These are phyloP conservation scores for Balaenoptera acutorostrata DNA, from an alignment of 2,113 vertebrate species.

Conservation along the genomic window DNA sequence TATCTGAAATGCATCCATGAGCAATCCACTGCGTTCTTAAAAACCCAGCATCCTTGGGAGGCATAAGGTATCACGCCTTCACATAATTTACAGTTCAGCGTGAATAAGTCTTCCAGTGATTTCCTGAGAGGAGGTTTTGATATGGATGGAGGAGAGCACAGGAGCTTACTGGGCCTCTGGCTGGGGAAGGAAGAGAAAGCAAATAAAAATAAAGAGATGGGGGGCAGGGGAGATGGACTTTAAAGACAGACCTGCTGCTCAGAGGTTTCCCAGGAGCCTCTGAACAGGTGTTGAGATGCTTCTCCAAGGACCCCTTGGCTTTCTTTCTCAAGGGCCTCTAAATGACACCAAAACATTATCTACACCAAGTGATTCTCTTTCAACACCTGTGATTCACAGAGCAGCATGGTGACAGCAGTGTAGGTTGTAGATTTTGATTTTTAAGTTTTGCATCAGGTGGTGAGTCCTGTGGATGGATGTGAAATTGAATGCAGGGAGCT, in stretches of 20 bases:
- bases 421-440: background rate
- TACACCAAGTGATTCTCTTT: background rate
- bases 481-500: accelerated
- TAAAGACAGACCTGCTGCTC: too few relatives aligned
- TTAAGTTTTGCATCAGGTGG: accelerated
- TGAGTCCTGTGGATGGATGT: background rate
- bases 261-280: background rate
- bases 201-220: background rate
- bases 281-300: background rate
- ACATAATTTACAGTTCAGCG: background rate
- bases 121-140: background rate
- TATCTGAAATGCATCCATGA: background rate
- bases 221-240: background rate
- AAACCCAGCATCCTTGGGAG: background rate
- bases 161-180: background rate
- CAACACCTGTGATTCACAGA: background rate
- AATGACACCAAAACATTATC: too few relatives aligned
- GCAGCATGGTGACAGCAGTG: background rate
- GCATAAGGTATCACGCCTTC: background rate
- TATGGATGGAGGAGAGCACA: background rate
- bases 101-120: background rate
- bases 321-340: background rate
- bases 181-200: background rate
- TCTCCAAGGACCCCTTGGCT: background rate
- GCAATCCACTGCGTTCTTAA: background rate